phyloP scores from a whole-genome alignment of 2,888 invertebrate genomes.

The Lucinisca nassula region DNA sequence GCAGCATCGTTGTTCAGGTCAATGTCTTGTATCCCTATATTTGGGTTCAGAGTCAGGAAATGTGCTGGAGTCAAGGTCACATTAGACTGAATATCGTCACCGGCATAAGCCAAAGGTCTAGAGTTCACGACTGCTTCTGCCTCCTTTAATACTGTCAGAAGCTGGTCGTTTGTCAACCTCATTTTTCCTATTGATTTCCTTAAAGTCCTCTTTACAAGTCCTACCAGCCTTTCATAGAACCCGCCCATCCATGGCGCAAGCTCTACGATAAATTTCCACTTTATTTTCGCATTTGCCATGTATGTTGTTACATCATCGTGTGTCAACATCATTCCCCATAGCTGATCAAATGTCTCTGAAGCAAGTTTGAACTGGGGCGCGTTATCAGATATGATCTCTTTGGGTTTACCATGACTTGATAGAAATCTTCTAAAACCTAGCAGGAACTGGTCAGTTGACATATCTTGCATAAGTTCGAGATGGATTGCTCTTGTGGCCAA shows the following conservation, averaged over 20 bases:
- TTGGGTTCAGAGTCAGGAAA: constrained; percentile 37
- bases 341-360: background rate
- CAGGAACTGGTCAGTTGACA: constrained; percentile 21
- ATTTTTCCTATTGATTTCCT: constrained; percentile 34
- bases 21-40: constrained; percentile 33
- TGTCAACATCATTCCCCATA: background rate
- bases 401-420: constrained; percentile 11
- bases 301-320: constrained; percentile 10
- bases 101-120: constrained; percentile 38
- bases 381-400: constrained; percentile 22
- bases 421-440: constrained; percentile 28
- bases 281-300: constrained; percentile 19
- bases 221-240: constrained; percentile 42
- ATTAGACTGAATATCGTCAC: constrained; percentile 28
- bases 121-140: constrained; percentile 38
- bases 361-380: constrained; percentile 21
- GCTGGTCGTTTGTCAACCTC: constrained; percentile 20
- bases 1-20: background rate
- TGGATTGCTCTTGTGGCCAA: constrained; percentile 21
- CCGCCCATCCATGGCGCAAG: too few relatives aligned
- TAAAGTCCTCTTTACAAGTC: constrained; percentile 35
- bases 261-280: too few relatives aligned
- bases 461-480: constrained; percentile 19
- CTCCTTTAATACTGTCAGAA: constrained; percentile 28
- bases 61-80: constrained; percentile 27